These are phyloP conservation scores for Cyaniris semiargus DNA, from an alignment of 2,888 invertebrate species.

Conservation along the genomic window DNA sequence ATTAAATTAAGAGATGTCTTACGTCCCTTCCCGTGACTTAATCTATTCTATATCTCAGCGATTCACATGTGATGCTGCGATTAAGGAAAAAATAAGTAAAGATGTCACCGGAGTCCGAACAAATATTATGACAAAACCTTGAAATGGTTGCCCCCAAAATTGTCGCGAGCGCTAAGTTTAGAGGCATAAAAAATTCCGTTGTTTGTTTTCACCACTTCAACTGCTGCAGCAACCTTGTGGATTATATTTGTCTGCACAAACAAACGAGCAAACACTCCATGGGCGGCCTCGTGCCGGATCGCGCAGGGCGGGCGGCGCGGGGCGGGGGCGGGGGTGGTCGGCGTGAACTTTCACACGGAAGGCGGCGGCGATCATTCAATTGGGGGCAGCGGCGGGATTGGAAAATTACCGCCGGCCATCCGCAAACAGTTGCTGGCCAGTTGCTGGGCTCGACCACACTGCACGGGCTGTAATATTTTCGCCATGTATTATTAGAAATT, in stretches of 20 bases:
- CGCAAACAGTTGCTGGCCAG: conserved; percentile 37
- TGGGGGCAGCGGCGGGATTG: conserved; percentile 48
- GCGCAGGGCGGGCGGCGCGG: conserved; percentile 13
- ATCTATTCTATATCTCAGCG: too few relatives aligned
- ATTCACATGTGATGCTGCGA: too few relatives aligned
- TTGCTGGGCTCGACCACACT: conserved; percentile 37
- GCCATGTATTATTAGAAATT: not conserved
- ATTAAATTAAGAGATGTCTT: too few relatives aligned
- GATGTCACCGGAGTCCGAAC: not conserved
- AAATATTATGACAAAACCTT: not conserved
- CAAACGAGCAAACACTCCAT: not conserved
- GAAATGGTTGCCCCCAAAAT: not conserved
- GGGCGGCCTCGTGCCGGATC: conserved; percentile 8
- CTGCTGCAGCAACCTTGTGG: not conserved
- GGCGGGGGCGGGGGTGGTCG: conserved; percentile 26
- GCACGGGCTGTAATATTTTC: conserved; percentile 1
- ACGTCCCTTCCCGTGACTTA: too few relatives aligned
- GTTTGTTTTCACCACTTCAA: not conserved
- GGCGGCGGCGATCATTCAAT: conserved; percentile 50
- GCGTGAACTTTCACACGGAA: conserved; percentile 57
- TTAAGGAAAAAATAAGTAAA: not conserved
- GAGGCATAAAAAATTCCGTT: not conserved
- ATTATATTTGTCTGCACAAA: not conserved
- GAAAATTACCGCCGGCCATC: conserved; percentile 47
- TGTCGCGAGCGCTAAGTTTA: not conserved